Evolutionary conservation across 2,797 vertebrate species (phyloP), one percentile per base, ranked within the genome.

Genomic region (Clarias pachynema): DNA sequence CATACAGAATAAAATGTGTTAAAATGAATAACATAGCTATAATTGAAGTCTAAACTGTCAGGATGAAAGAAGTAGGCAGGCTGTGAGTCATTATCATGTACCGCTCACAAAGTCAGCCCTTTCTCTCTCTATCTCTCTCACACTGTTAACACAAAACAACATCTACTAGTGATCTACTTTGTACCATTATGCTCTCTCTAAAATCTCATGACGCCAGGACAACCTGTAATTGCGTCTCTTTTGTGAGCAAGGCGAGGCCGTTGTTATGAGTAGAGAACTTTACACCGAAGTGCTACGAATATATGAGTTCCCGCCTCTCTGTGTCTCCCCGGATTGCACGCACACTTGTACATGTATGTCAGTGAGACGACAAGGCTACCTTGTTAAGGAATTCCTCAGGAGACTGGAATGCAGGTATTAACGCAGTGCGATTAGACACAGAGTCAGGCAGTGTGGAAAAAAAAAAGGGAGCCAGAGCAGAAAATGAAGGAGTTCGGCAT

Each of bases 381-480:
- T 95, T 96, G 95, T 95, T 93, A 90, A 93, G 89, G 92, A 91
- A 94, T 95, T 95, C 94, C 93, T 93, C 63, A 65, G 93, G 89
- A 92, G 91, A 90, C 92, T 91, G 95, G 95, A 95, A 95, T 95
- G 93, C 93, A 95, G 92, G 94, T 95, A 94, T 94, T 95, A 95
- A 93, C 92, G 86, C 86, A 77, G 91, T 90, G 89, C 91, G 92
- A 94, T 93, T 94, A 92, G 88, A 91, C 92, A 89, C 90, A 89
- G 85, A 49, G 29, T 86, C 72, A 78, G 69, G 87, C 85, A 82
- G 82, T 5, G 20, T 18, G 65, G 82, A 34, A 26, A 29, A 87
- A 81, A 78, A 87, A 81, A 78, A 75, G 87, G 15, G n/a, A 49
- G 44, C 10, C 44, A 12, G 10, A 49, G 44, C 44, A 2, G 44